Evolutionary conservation across 2,113 vertebrate genomes (phyloP), one percentile per base, ranked within the genome.

Genomic region (Odocoileus hemionus): DNA sequence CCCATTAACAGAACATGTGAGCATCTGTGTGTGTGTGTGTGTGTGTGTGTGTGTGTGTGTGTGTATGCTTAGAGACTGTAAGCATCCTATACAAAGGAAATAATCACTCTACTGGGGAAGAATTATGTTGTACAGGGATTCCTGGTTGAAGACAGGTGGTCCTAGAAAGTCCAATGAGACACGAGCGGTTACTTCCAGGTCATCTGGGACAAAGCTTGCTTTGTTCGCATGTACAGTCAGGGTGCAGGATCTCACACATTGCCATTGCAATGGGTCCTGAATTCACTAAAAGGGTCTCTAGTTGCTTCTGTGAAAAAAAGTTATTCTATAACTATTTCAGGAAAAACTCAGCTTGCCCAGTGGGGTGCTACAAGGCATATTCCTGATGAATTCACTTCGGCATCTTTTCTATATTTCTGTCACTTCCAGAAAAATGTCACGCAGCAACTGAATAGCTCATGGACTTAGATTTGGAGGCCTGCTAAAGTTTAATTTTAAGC

Each of bases 401-500:
- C 11, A 39, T 70, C 25, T 64, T 70, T 58, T n/a, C 14, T 74
- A 0, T 70, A 76, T 93, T 86, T 97, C 92, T 87, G 3, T 57
- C 39, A 70, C 85, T 85, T 89, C 78, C 82, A 89, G 55, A 89
- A 96, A 85, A 86, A 89, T 79, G 50, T 57, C 45, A 89, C 47
- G 17, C 30, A 16, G 61, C 57, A 76, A 78, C 60, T 57, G 15
- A 95, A 58, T 36, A 5, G 58, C 70, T 95, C 74, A 79, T 91
- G 39, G 89, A 87, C 43, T 93, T 93, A 57, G 52, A 82, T 83
- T 89, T 93, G 60, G 91, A 97, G 47, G 74, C 30, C 19, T 80
- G 52, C 67, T 80, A n/a, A 64, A 61, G 39, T 94, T 96, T 98
- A 96, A 97, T 97, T 95, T 97, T 95, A 96, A 96, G 91, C 83